Evolutionary conservation across 2,888 invertebrate genomes (phyloP).

Genomic region (Nomada fucata): DNA sequence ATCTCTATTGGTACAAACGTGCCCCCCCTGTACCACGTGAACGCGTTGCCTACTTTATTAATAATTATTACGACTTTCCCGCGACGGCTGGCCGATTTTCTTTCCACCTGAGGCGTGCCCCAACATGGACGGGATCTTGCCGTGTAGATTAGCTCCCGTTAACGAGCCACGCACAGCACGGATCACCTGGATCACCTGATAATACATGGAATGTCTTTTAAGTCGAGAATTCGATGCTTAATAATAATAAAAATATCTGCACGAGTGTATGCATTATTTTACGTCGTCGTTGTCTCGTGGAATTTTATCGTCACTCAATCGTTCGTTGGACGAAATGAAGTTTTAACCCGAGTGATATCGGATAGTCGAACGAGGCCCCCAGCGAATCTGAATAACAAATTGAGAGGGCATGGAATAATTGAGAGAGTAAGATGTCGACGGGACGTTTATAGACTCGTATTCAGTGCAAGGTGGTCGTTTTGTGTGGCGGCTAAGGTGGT

Average conservation of each 20-base stretch:
- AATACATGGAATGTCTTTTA: neutral
- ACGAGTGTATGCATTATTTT: no score
- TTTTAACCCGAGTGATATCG: no score
- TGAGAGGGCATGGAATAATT: neutral
- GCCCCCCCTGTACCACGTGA: neutral
- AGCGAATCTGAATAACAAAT: constrained; percentile 12
- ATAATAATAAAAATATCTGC: neutral
- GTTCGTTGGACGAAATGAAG: neutral
- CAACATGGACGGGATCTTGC: neutral
- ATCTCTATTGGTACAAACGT: no score
- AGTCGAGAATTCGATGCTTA: neutral
- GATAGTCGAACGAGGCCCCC: neutral
- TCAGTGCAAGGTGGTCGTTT: constrained; percentile 7
- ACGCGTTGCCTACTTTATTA: constrained; percentile 28
- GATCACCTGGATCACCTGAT: neutral
- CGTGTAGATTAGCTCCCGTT: neutral
- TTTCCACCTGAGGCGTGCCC: neutral
- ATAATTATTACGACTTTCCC: constrained; percentile 30
- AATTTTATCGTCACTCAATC: neutral
- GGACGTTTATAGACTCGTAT: neutral
- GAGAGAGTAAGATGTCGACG: constrained; percentile 6
- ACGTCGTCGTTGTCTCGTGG: no score
- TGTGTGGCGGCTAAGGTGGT: neutral
- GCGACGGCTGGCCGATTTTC: neutral
- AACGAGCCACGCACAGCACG: neutral